Conservation (phyloP, 2,797 vertebrate genomes). For the Onychomys torridus region DNA sequence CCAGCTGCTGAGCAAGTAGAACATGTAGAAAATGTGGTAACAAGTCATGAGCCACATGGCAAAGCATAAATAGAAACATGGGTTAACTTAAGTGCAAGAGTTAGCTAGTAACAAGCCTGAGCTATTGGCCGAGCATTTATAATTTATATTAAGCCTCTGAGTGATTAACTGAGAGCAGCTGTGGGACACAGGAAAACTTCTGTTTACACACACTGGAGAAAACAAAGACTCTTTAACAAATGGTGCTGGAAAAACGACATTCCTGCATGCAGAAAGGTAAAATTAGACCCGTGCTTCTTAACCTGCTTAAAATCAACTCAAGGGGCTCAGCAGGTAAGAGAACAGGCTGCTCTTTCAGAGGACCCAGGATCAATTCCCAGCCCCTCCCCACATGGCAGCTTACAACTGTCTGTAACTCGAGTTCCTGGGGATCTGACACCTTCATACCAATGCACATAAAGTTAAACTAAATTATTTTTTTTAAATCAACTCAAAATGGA, state of each 20-base stretch:
- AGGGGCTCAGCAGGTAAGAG: background rate
- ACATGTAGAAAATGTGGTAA: no score
- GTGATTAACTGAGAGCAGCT: no score
- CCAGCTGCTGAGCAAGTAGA: no score
- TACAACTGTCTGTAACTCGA: background rate
- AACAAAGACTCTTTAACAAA: background rate
- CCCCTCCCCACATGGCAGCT: background rate
- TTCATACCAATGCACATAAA: background rate
- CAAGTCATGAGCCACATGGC: no score
- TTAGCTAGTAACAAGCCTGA: no score
- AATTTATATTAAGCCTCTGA: no score
- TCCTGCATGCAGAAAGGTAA: background rate
- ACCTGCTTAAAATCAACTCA: background rate
- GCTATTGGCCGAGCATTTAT: no score
- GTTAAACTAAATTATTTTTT: background rate
- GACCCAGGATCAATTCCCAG: background rate
- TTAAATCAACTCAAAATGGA: background rate
- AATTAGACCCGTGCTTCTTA: background rate
- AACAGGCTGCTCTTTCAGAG: background rate
- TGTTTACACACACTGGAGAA: background rate
- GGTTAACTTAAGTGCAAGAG: no score
- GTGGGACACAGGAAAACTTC: no score
- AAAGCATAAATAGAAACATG: no score
- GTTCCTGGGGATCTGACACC: background rate
- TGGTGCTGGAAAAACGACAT: background rate